Base-by-base conservation (phyloP, 2,888 invertebrate genomes). In the Amphipoea lucens region DNA sequence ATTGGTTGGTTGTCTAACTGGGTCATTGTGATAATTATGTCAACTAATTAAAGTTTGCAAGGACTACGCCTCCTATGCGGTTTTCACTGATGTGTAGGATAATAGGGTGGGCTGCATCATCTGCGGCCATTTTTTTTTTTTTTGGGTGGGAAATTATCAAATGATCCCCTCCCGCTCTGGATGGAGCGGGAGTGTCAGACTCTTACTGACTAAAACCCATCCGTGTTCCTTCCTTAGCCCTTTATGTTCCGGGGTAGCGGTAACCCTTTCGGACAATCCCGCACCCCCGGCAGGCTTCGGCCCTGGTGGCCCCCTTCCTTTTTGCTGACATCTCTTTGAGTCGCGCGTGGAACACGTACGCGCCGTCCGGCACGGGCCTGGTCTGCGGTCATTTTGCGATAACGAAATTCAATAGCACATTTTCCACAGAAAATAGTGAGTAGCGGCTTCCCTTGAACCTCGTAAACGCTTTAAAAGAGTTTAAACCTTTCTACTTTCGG, bases 21-120 rank as follows among this genome's bases (percentile, higher is more conserved):
- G n/a, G 45, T 79, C n/a, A 65, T 81, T 81, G 40, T 45, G 51
- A 63, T 20, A 14, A 17, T 48, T 65, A 63, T 66, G 42, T 36
- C 0, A 79, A 57, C 12, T 36, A 20, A 42, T 42, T 40, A 1
- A 79, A 70, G 4, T 66, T 48, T 67, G n/a, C 54, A 45, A 45
- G 57, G n/a, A 57, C 29, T 57, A 17, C 20, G 17, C 51, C n/a
- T 62, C n/a, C 11, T 60, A 80, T 74, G 45, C 80, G 83, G 82
- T 86, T 85, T 83, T 76, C 79, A 88, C 82, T 85, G 84, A 83
- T 85, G 76, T 85, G 78, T 78, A 82, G 78, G n/a, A 65, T 70
- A 70, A 20, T 60, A n/a, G 45, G 36, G 51, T 67, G 45, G 54
- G 40, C 63, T 60, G 6, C 1, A 12, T 51, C n/a, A 48, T 42